Evolutionary conservation across 1,140 invertebrate genomes (phyloP), one percentile per base, ranked within the genome.

Genomic region (Procambarus virginalis): DNA sequence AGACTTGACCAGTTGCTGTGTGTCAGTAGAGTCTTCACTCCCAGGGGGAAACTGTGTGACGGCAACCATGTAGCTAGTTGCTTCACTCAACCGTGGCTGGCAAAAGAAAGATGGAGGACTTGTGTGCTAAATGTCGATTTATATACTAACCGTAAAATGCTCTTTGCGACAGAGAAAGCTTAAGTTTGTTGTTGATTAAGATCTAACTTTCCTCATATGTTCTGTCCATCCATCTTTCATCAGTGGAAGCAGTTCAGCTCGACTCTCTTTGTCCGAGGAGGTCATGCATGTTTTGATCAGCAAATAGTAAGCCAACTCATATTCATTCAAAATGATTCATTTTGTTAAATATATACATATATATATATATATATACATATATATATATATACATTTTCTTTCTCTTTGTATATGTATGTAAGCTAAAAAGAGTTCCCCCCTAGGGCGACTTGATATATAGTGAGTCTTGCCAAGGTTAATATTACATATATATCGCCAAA

Each of bases 1-100:
- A 89, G 88, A 81, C 88, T 89, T 89, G 88, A 84, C 79, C 58
- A 89, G 60, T 89, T 84, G 81, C 88, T 89, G 88, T 84, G 55
- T 89, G 88, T 89, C 70, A 84, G 88, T 89, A 89, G 88, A 84
- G 64, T 83, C 55, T 89, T 89, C 51, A 60, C 48, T 89, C 88
- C 86, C 86, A 88, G 86, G 86, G 86, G 86, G 78, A 88, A 88
- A 88, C 78, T 80, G 60, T 73, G 22, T 76, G 84, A 86, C 68
- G 84, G 84, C 84, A 60, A 80, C 86, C 70, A 51, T 78, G 80
- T 49, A 70, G 86, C 79, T 81, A 64, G 79, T 88, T 81, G 86
- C 86, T 88, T 80, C 78, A 81, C 68, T 75, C 73, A 48, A 82
- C 22, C 84, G 60, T 49, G n/a, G 45, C 10, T 49, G 78, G 86